Base-by-base conservation (phyloP, 1,140 invertebrate genomes). In the Drosophila tropicalis region DNA sequence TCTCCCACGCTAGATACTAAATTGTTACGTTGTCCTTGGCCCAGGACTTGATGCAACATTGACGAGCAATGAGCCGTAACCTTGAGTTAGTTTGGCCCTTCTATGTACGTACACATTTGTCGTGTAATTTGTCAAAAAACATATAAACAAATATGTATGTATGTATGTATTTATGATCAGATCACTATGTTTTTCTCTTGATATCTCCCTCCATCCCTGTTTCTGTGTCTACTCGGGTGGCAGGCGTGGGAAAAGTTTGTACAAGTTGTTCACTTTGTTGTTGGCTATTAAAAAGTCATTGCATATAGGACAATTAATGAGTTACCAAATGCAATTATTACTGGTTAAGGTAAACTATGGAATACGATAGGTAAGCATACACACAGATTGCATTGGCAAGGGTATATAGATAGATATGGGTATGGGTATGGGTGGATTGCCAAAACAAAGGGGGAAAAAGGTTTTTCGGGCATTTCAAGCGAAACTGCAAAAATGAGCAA, bases 211-310 rank as follows among this genome's bases (percentile, higher is more conserved):
- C 6, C 9, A 51, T 22, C 17, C 22, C 9, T 58, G 12, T 39
- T 0, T 58, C 13, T 19, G 39, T 44, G 41, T 41, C 60, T 62
- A 41, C 36, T 19, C 13, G 19, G 40, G 17, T 62, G 36, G 44
- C 39, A 17, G 66, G 29, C 82, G 83, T 86, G 83, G 83, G 79
- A 83, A 83, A 74, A 58, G 22, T 70, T 62, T 41, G 57, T 36
- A 67, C 61, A 63, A 66, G 66, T 51, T 51, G 44, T 5, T 17
- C 15, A 47, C 19, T 39, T 13, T 47, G 60, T 56, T 55, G 57
- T 57, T 62, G 62, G 70, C 75, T 79, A 87, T 89, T 87, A 87
- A 87, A 80, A 83, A 83, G 79, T 67, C 65, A 89, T 87, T 89
- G 83, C 84, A 74, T 69, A 71, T n/a, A 15, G 63, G 66, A 67